phyloP scores from a whole-genome alignment of 2,113 vertebrate genomes.

The Herpailurus yagouaroundi region DNA sequence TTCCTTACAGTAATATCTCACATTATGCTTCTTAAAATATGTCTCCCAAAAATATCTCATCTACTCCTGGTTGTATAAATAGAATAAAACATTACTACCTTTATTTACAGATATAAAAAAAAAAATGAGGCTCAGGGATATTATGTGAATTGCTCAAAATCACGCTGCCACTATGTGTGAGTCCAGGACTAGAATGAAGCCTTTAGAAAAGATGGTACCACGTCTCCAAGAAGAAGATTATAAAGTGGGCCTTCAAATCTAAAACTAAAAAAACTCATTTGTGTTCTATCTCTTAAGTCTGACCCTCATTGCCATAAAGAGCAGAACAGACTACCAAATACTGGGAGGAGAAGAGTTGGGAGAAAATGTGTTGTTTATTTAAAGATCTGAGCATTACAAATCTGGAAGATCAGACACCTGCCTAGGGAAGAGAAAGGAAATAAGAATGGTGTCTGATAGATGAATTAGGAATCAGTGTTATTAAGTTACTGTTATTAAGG shows the following conservation, averaged over 20 bases:
- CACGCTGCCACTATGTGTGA: not conserved
- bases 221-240: not conserved
- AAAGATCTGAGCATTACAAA: not conserved
- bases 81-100: not conserved
- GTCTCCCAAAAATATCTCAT: not conserved
- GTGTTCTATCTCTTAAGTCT: not conserved
- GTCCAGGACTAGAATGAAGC: not conserved
- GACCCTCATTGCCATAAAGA: not conserved
- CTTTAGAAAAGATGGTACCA: not conserved
- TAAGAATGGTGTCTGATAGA: not conserved
- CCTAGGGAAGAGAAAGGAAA: not conserved
- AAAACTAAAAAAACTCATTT: constrained; percentile 6
- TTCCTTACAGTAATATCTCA: not conserved
- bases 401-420: not conserved
- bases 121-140: not conserved
- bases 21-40: not conserved
- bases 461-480: not conserved
- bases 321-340: not conserved
- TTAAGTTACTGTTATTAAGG: not conserved
- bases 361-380: not conserved
- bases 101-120: not conserved
- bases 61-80: not conserved
- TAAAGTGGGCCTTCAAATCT: not conserved
- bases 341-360: not conserved
- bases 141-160: not conserved